These are phyloP conservation scores for Agrotis ipsilon DNA, from an alignment of 2,888 invertebrate genomes.

Conservation along the genomic window DNA sequence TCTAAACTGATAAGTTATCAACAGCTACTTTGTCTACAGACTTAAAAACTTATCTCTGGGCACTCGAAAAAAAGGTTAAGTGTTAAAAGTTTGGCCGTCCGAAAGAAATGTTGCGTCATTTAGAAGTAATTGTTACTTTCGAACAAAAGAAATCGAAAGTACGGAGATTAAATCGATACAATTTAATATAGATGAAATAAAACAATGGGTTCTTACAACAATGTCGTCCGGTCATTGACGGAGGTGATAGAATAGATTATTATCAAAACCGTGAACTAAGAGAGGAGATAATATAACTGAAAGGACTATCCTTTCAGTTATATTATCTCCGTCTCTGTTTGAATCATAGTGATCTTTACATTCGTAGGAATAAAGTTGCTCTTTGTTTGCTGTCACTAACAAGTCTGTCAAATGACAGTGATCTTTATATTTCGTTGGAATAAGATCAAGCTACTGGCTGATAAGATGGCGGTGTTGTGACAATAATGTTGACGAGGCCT, in stretches of 20 bases:
- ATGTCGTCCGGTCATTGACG: slow-evolving; percentile 48
- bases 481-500: slow-evolving; percentile 52
- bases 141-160: slow-evolving; percentile 62
- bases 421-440: background rate
- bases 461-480: background rate
- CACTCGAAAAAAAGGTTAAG: slow-evolving; percentile 47
- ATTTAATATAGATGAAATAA: slow-evolving; percentile 41
- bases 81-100: slow-evolving; percentile 33
- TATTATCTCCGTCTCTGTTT: background rate
- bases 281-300: too few relatives aligned
- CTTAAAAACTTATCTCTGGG: slow-evolving; percentile 46
- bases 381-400: background rate
- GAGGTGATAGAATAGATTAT: slow-evolving; percentile 46
- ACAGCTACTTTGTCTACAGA: slow-evolving; percentile 36
- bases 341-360: background rate
- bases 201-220: slow-evolving; percentile 52
- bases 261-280: slow-evolving; percentile 3
- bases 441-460: background rate
- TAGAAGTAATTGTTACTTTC: slow-evolving; percentile 45
- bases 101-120: slow-evolving; percentile 45
- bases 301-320: too few relatives aligned
- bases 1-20: slow-evolving; percentile 51
- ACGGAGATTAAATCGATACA: slow-evolving; percentile 54
- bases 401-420: background rate
- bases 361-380: background rate